Base-by-base conservation (phyloP, 1,140 invertebrate genomes). In the Steinernema feltiae region DNA sequence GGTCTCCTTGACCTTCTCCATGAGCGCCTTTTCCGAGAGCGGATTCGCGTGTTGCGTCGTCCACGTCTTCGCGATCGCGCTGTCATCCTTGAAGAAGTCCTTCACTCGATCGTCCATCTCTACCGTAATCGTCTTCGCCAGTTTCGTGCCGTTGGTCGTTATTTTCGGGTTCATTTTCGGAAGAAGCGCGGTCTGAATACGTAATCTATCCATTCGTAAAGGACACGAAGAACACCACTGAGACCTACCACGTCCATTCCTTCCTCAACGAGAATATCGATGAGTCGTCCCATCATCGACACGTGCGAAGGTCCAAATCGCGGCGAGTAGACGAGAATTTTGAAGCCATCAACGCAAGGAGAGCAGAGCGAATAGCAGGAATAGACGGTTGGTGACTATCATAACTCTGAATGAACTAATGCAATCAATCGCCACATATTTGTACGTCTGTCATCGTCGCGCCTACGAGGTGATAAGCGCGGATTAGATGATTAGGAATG, bases 261-360 rank as follows among this genome's bases (percentile, higher is more conserved):
- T 21, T 63, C 53, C 53, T 41, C 30, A 71, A 73, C 69, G 24
- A 78, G 46, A 63, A 41, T 74, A 48, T 78, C 77, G 0, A 73
- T 73, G 21, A 76, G 46, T 0, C 76, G 30, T 0, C 73, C 77
- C 46, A 78, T 46, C n/a, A 75, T 69, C 17, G 74, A 75, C 30
- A 78, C 74, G 48, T 78, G 77, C n/a, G 70, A 72, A 30, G 53
- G 35, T 41, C 35, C 35, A 41, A 41, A 41, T 41, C 18, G 7
- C 35, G 35, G 35, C 35, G 35, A 41, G 18, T 41, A 41, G 7
- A 41, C 18, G 35, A 41, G 35, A 41, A 41, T 41, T 41, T 41
- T 41, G 35, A 41, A n/a, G n/a, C n/a, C n/a, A n/a, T n/a, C n/a
- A n/a, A n/a, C n/a, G n/a, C n/a, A n/a, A n/a, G n/a, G n/a, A n/a